phyloP scores from a whole-genome alignment of 1,140 invertebrate species.

The Bombus sibiricus region DNA sequence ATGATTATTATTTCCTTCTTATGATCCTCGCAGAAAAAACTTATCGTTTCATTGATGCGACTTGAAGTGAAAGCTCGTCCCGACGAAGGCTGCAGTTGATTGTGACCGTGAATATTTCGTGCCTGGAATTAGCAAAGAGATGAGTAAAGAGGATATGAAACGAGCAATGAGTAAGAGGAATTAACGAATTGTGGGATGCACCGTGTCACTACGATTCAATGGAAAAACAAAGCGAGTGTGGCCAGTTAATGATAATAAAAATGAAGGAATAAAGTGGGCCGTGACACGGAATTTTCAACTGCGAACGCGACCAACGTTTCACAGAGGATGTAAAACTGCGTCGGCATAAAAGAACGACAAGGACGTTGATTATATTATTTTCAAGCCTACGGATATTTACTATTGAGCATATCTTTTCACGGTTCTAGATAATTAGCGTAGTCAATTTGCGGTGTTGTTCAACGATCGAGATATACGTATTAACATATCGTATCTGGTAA shows the following conservation, averaged over 20 bases:
- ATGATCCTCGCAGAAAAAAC: background rate
- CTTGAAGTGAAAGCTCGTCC: conserved; percentile 5
- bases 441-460: background rate
- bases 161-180: conserved; percentile 23
- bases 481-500: background rate
- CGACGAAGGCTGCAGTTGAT: conserved; percentile 5
- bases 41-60: background rate
- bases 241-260: background rate
- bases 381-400: conserved; percentile 20
- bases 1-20: background rate
- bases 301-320: background rate
- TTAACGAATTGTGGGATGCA: background rate
- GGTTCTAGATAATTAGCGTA: conserved; percentile 18
- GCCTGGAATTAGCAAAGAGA: background rate
- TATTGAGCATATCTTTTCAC: background rate
- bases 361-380: conserved; percentile 39
- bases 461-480: background rate
- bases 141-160: conserved; percentile 22
- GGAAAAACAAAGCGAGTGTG: background rate
- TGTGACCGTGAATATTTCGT: conserved; percentile 11
- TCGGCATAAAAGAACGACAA: conserved; percentile 39
- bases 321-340: conserved; percentile 32
- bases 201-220: background rate
- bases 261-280: conserved; percentile 33
- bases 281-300: conserved; percentile 12